Evolutionary conservation across 2,888 invertebrate species (phyloP).

Genomic region (Yponomeuta plumbellus): DNA sequence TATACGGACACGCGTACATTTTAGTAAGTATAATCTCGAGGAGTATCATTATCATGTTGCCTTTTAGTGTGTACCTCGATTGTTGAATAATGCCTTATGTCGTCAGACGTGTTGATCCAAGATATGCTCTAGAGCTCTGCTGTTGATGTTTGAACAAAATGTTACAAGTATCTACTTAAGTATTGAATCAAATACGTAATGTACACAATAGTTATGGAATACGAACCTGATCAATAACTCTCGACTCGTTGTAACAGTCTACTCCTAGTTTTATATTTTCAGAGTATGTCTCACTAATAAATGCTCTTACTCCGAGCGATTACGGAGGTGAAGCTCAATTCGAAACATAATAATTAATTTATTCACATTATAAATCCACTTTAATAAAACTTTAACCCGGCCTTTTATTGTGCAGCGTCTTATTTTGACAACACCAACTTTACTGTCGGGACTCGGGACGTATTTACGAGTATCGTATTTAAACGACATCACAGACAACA

Average conservation of each 20-base stretch:
- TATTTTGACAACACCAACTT: too few species aligned
- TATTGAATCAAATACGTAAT: neutral
- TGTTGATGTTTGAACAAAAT: conserved; percentile 6
- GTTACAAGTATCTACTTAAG: neutral
- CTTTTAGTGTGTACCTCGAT: conserved; percentile 46
- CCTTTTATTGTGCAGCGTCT: too few species aligned
- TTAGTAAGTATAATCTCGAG: neutral
- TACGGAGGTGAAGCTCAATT: neutral
- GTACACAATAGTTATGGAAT: neutral
- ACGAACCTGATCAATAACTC: neutral
- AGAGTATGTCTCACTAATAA: neutral
- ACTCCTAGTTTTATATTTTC: neutral
- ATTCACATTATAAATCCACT: neutral
- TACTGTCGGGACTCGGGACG: too few species aligned
- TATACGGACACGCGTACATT: neutral
- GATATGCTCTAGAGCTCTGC: neutral
- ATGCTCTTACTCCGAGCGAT: neutral
- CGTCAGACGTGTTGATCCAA: neutral
- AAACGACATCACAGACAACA: too few species aligned
- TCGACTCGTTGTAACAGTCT: neutral
- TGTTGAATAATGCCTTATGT: conserved; percentile 15
- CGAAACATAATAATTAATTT: neutral
- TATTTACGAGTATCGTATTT: too few species aligned
- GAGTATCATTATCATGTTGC: conserved; percentile 35
- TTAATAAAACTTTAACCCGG: too few species aligned